These are phyloP conservation scores for Sturmia bella DNA, from an alignment of 2,888 invertebrate genomes.

Conservation along the genomic window DNA sequence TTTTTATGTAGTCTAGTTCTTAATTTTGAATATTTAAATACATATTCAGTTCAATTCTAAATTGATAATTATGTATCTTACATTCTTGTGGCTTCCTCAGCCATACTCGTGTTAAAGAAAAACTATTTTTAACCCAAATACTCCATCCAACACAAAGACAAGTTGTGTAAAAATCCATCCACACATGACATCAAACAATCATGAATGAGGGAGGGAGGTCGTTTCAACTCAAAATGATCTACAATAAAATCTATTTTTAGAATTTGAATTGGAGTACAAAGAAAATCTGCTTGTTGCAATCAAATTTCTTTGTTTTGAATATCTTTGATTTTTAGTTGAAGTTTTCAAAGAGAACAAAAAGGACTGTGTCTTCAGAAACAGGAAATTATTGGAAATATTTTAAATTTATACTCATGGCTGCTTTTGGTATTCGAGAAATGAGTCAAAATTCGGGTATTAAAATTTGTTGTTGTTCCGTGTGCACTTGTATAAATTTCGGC, in stretches of 20 bases:
- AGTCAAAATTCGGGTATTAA: conserved; percentile 83
- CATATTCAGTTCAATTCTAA: too few species aligned
- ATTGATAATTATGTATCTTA: too few species aligned
- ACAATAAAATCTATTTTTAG: conserved; percentile 59
- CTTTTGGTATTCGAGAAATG: conserved; percentile 78
- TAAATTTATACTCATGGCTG: conserved; percentile 72
- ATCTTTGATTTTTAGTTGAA: conserved; percentile 58
- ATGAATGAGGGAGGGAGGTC: conserved; percentile 49
- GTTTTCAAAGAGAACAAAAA: conserved; percentile 35
- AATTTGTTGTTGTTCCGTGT: conserved; percentile 89
- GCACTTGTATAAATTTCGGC: conserved; percentile 89
- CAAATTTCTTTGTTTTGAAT: conserved; percentile 52
- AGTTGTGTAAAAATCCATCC: conserved; percentile 34
- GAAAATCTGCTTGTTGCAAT: conserved; percentile 6
- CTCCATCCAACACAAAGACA: conserved; percentile 6
- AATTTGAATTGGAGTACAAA: background rate
- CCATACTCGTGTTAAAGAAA: background rate
- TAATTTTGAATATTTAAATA: too few species aligned
- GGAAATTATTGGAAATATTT: conserved; percentile 18
- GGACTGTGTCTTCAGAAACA: conserved; percentile 28
- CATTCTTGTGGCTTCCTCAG: background rate
- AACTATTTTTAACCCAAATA: conserved; percentile 23
- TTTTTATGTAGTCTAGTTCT: too few species aligned
- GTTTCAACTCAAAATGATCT: conserved; percentile 11
- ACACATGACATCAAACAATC: conserved; percentile 2